Base-by-base conservation (phyloP, 2,113 vertebrate genomes). In the Empidonax alnorum region DNA sequence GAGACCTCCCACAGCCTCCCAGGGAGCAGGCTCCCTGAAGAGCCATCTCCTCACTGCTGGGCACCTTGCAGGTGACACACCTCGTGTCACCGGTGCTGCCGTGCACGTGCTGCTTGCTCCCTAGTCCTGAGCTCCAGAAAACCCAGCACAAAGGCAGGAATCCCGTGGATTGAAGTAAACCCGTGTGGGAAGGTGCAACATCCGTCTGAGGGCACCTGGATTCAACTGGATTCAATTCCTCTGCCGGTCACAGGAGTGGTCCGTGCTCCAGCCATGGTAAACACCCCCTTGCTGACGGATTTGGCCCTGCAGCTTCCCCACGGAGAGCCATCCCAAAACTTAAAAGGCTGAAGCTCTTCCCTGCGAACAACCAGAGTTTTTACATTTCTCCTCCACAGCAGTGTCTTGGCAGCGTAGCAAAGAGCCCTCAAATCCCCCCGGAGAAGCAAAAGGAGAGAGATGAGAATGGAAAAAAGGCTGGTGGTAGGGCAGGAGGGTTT, bases 271-370 rank as follows among this genome's bases (percentile, higher is more conserved):
- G 58, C 28, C 35, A 4, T 1, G 2, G 19, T 17, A 59, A 77
- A 17, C 27, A 27, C 1, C 5, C 22, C 5, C 23, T 21, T 3
- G 0, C 15, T 33, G 47, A n/a, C 3, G 18, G 27, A 53, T 44
- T 8, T 25, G 30, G 35, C 41, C 44, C 76, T 22, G 2, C 23
- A 42, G 72, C 20, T 63, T 56, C 42, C 53, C 1, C 0, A 5
- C 14, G 25, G 46, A 47, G 3, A 61, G 21, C 3, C 24, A 35
- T 24, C 47, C 27, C 61, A 28, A 74, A 74, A 56, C 6, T 42
- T 47, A 15, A 84, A 69, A 80, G 25, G 24, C 20, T 71, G 22
- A 75, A 61, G 23, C 5, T 87, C 18, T 44, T 24, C 58, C 53
- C 35, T 35, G 73, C 44, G 52, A 87, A 72, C n/a, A 49, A 47